Base-by-base conservation (phyloP, 2,797 vertebrate genomes). In the Adelosebastes latens region DNA sequence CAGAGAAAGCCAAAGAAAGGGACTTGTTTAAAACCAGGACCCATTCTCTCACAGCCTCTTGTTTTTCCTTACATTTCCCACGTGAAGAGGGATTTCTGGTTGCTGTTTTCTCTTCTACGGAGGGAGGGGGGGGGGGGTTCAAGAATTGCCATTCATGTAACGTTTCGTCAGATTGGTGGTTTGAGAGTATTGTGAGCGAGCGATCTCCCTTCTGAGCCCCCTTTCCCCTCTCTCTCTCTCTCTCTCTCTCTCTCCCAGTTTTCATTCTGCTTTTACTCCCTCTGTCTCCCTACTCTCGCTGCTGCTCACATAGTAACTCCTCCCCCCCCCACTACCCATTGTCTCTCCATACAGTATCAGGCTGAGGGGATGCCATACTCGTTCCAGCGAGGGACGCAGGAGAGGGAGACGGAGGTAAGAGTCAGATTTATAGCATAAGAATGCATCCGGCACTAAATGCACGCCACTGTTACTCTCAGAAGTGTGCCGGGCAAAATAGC, bases 301-400 rank as follows among this genome's bases (percentile, higher is more conserved):
- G 83, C 87, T 80, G 82, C 92, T 93, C 83, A 82, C 92, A 92
- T 87, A 87, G 92, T 94, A 92, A 94, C 93, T 94, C 93, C 94
- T 92, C 92, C 93, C 82, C 83, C 77, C 82, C 76, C 90, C 73
- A 77, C 91, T 86, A 88, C 86, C 94, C 91, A 95, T 95, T 95
- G 93, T 95, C 93, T 94, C 91, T 88, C 90, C 77, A 89, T 95
- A 94, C 94, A 94, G 94, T 94, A 93, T 89, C 72, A 84, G 87
- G 87, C 91, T 91, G 89, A 93, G 79, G 90, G 89, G 94, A 94
- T 94, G 91, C 92, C 88, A 92, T 91, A 89, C 83, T 88, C 73
- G 77, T 85, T 92, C 88, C 90, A 85, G 90, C 84, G 72, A 90
- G 86, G 87, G 90, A 93, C 75, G 76, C 87, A 72, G 80, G 82